Evolutionary conservation across 2,113 vertebrate species (phyloP), one percentile per base, ranked within the genome.

Genomic region (Phalacrocorax pelagicus): DNA sequence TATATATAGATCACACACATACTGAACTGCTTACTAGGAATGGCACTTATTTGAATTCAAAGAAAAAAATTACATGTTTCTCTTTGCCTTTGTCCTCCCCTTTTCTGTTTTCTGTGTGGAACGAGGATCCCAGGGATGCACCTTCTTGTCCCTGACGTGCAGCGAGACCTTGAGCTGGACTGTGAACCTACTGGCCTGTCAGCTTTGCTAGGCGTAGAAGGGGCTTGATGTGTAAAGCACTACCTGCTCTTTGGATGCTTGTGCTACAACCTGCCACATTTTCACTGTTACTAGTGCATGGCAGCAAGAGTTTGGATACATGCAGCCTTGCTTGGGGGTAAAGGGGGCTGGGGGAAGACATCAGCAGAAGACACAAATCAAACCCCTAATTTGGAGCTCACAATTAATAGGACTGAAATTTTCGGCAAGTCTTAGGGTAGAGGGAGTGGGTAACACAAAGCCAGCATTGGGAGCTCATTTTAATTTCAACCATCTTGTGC

Each of bases 401-500:
- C 58, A 59, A 34, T 82, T 86, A 83, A 86, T 65, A 86, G 69
- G n/a, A 83, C 84, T 71, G 67, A 87, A 78, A 84, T 94, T 94
- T 85, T 75, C 57, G 62, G 82, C 66, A 80, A 90, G 58, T 90
- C 88, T 85, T 84, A 84, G 73, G 83, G 79, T 90, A 85, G 81
- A 13, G 3, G 84, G 40, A 92, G 59, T 0, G 12, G 62, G 62
- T 95, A 95, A 91, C 81, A 85, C 88, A 92, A 91, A 95, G 91
- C 91, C 87, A 92, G 92, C 65, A 9, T 13, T 73, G 86, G 83
- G 80, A 95, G 77, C 92, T 93, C 63, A 93, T 97, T 97, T 96
- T 95, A 88, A 95, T 97, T 96, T 97, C 96, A 95, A 94, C 94
- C 89, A 93, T 95, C 78, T 95, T 95, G 80, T 92, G 82, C 3